A percentile compares a stretch with the other conserved stretches of the same genome.
phyloP scores from a whole-genome alignment of 2,113 vertebrate species.

The Scopus umbretta region DNA sequence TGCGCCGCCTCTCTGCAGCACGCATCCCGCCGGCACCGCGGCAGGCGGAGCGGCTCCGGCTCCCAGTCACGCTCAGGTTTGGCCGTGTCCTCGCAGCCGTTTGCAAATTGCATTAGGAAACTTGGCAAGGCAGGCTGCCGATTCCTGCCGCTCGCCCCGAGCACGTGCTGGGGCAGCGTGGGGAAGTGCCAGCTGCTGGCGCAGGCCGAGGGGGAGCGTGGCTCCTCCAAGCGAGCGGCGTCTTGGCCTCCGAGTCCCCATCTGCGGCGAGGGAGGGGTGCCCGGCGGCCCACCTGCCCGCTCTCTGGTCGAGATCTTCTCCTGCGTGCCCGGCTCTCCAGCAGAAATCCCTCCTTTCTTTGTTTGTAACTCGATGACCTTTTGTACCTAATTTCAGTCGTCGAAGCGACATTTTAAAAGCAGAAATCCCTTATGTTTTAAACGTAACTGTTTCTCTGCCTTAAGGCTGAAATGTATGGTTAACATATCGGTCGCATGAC shows the following conservation, averaged over 20 bases:
- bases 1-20: not conserved
- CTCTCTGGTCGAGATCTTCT: not conserved
- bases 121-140: not conserved
- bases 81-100: not conserved
- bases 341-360: not conserved
- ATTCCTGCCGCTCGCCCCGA: not conserved
- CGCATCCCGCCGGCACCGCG: not conserved
- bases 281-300: not conserved
- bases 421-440: not conserved
- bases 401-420: not conserved
- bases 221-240: accelerated
- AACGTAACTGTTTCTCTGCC: slow-evolving; percentile 62
- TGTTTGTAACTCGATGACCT: not conserved
- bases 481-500: not conserved
- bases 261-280: not conserved
- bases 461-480: slow-evolving; percentile 57
- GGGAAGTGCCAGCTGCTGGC: not conserved
- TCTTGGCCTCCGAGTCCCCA: not conserved
- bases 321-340: not conserved
- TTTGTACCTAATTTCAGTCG: not conserved
- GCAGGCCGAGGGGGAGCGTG: not conserved
- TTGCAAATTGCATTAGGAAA: not conserved
- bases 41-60: not conserved
- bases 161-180: not conserved
- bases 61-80: not conserved